Conservation (phyloP, 1,140 invertebrate genomes). For the Cydia pomonella region DNA sequence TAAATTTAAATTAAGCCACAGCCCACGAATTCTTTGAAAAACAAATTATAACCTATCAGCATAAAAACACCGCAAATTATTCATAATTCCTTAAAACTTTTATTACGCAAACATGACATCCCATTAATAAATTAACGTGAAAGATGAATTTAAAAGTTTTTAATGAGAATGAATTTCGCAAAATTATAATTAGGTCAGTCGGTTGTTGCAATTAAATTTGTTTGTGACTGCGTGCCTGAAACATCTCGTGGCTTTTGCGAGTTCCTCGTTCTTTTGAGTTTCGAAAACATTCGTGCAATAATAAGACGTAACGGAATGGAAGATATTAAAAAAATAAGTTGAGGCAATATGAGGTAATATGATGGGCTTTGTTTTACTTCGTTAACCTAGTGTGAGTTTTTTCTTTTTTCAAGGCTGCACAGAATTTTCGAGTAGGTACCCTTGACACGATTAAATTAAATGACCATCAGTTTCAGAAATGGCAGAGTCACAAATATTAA, state of each 20-base stretch:
- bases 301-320: background rate
- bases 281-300: background rate
- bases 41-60: slow-evolving; percentile 24
- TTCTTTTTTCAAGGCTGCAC: too few species aligned
- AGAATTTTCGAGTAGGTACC: too few species aligned
- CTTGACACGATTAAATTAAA: too few species aligned
- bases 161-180: slow-evolving; percentile 14
- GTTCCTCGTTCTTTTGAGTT: background rate
- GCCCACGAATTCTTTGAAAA: background rate
- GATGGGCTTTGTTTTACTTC: too few species aligned
- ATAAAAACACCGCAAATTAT: slow-evolving; percentile 3
- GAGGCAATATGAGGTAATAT: background rate
- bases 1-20: slow-evolving; percentile 10
- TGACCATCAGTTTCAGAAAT: too few species aligned
- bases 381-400: too few species aligned
- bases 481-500: too few species aligned
- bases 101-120: slow-evolving; percentile 25
- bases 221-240: background rate
- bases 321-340: slow-evolving; percentile 5
- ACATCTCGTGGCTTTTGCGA: background rate
- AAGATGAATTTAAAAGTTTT: slow-evolving; percentile 24
- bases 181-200: slow-evolving; percentile 28
- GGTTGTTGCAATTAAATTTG: slow-evolving; percentile 22
- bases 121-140: slow-evolving; percentile 32
- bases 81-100: slow-evolving; percentile 30